These are phyloP conservation scores for Takifugu ocellatus DNA, from an alignment of 2,797 vertebrate genomes.

Conservation along the genomic window DNA sequence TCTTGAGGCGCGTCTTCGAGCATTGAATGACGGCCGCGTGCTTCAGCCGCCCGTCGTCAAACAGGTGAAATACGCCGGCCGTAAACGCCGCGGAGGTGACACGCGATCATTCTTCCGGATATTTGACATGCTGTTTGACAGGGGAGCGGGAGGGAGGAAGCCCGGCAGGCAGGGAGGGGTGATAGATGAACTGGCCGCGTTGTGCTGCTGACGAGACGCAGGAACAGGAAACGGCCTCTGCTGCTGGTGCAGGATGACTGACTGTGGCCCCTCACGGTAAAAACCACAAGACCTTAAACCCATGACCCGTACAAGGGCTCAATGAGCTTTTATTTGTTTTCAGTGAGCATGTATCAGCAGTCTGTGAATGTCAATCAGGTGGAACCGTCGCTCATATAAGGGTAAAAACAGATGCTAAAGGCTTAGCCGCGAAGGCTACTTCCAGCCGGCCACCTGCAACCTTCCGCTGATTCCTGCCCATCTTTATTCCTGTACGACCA, in stretches of 20 bases:
- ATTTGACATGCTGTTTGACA: slow-evolving; percentile 44
- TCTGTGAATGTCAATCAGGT: slow-evolving; percentile 55
- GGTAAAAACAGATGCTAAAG: slow-evolving; percentile 65
- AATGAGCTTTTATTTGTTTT: slow-evolving; percentile 64
- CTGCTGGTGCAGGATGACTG: slow-evolving; percentile 35
- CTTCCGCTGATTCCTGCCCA: slow-evolving; percentile 35
- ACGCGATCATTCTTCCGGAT: slow-evolving; percentile 50
- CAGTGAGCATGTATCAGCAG: slow-evolving; percentile 50
- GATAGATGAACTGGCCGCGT: slow-evolving; percentile 43
- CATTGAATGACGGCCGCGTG: slow-evolving; percentile 46
- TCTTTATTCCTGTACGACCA: slow-evolving; percentile 28
- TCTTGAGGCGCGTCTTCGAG: slow-evolving; percentile 43
- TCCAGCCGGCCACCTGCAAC: slow-evolving; percentile 56
- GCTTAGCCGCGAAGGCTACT: slow-evolving; percentile 59
- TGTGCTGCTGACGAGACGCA: slow-evolving; percentile 23
- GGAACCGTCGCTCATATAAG: slow-evolving; percentile 52
- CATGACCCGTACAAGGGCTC: slow-evolving; percentile 25
- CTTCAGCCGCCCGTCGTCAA: slow-evolving; percentile 58
- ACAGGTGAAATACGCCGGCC: slow-evolving; percentile 56
- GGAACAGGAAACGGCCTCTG: slow-evolving; percentile 35
- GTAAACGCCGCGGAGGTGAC: slow-evolving; percentile 46
- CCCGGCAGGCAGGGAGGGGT: slow-evolving; percentile 23
- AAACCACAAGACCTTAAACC: slow-evolving; percentile 39
- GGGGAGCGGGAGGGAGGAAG: slow-evolving; percentile 52
- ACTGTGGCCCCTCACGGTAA: slow-evolving; percentile 29